Evolutionary conservation across 2,113 vertebrate species (phyloP).

Genomic region (Phaethon lepturus): DNA sequence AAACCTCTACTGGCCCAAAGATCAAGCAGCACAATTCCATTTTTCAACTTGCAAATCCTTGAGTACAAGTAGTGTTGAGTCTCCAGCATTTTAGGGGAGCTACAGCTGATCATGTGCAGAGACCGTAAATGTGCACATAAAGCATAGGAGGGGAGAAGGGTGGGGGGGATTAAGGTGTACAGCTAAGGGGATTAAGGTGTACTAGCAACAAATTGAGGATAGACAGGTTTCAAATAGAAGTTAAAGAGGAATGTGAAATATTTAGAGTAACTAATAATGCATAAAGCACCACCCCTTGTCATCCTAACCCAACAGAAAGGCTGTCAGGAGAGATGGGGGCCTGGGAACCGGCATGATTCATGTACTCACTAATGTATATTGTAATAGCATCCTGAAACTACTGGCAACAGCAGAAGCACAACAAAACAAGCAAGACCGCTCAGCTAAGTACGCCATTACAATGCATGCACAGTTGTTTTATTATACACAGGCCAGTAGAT

Average conservation of each 20-base stretch:
- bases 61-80: neutral
- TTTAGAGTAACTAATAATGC: neutral
- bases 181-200: no score
- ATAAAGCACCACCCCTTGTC: neutral
- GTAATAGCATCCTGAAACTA: neutral
- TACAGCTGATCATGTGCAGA: neutral
- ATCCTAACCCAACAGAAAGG: neutral
- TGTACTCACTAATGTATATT: neutral
- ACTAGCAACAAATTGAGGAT: neutral
- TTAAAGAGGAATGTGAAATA: neutral
- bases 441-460: constrained; percentile 17
- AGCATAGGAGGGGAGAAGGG: neutral
- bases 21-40: neutral
- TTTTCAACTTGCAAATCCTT: neutral
- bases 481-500: constrained; percentile 17
- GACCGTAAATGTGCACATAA: neutral
- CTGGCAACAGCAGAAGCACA: constrained; percentile 6
- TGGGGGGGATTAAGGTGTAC: neutral
- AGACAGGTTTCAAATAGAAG: neutral
- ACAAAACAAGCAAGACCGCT: neutral
- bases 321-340: neutral
- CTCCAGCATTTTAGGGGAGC: neutral
- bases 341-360: neutral
- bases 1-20: neutral
- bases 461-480: constrained; percentile 52